Base-by-base conservation (phyloP, 2,888 invertebrate genomes). In the Torymus aiolomorphi region DNA sequence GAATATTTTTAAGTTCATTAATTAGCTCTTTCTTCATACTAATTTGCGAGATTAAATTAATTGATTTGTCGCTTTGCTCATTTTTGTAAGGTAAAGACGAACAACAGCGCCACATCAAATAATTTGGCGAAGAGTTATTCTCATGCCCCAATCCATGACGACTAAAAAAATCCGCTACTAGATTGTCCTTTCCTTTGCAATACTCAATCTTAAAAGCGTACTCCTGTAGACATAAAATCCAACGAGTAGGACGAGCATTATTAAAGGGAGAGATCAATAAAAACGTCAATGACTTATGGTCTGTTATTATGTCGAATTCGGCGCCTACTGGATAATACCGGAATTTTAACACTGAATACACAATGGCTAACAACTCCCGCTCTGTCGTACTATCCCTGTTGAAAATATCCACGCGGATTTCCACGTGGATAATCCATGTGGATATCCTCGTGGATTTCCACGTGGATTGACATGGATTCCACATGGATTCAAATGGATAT, bases 131-230 rank as follows among this genome's bases (percentile, higher is more conserved):
- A 4, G 10, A 2, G 51, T n/a, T n/a, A n/a, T n/a, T n/a, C 13
- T 14, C 20, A 8, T 54, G 2, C 20, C 2, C 52, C 13, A 20
- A 54, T n/a, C n/a, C n/a, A 11, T 14, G 18, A 2, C 54, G 8
- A 62, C 83, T 83, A 20, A 83, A 78, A 42, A 83, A 78, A 66
- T 61, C 73, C 0, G 52, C 75, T 0, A 79, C 78, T 3, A 73
- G 18, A 52, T 83, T 83, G 16, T 83, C 82, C 13, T 3, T 49
- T 0, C 77, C 67, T 52, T 61, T 76, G 51, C 82, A 82, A 52
- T 83, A 65, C 16, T 14, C 52, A 14, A 82, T 56, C 2, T 42
- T 54, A 61, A 77, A 83, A 3, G 18, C 11, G 49, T 83, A 80
- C 66, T 80, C 59, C 12, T 80, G 76, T 3, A 83, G 24, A 0